Base-by-base conservation (phyloP, 2,113 vertebrate genomes). In the Psilopsiagon aymara region DNA sequence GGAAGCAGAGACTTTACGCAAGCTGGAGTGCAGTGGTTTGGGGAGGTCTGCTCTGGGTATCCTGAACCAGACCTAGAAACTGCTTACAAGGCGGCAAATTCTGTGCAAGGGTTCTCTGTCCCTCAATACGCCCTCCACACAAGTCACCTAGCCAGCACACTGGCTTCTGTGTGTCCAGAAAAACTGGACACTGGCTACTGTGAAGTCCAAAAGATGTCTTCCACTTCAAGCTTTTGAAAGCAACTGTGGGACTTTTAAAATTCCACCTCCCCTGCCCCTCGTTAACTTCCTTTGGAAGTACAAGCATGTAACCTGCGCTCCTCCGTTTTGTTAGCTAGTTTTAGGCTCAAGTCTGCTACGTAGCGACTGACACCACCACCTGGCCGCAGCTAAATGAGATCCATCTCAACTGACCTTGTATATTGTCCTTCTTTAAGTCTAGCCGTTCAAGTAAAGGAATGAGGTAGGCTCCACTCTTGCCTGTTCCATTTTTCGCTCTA, bases 391-490 rank as follows among this genome's bases (percentile, higher is more conserved):
- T 17, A 60, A 49, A 46, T 0, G 27, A 89, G 59, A 81, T 17
- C 8, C 60, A 44, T 28, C 44, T 82, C 90, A 79, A 96, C 98
- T 97, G 89, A 99, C 99, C 99, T 99, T 99, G 99, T 98, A 99
- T 99, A 97, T 98, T 99, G 98, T 99, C 99, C 98, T 98, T 99
- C 98, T 99, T 99, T 98, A 99, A 98, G 98, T 99, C 99, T 97
- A 99, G 99, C 94, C 99, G 98, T 99, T 99, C 99, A 99, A 99
- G 99, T 99, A 99, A 99, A 98, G 99, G 99, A 98, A 99, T 99
- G 99, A 99, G 99, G 99, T 99, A 99, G 99, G 99, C 99, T 98
- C 99, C 99, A 85, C 99, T 99, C 98, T 99, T 99, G 98, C 99
- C 99, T 90, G 99, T 99, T 98, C 99, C 99, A 18, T 99, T 99